Evolutionary conservation across 2,113 vertebrate genomes (phyloP).

Genomic region (Arizona elegans): DNA sequence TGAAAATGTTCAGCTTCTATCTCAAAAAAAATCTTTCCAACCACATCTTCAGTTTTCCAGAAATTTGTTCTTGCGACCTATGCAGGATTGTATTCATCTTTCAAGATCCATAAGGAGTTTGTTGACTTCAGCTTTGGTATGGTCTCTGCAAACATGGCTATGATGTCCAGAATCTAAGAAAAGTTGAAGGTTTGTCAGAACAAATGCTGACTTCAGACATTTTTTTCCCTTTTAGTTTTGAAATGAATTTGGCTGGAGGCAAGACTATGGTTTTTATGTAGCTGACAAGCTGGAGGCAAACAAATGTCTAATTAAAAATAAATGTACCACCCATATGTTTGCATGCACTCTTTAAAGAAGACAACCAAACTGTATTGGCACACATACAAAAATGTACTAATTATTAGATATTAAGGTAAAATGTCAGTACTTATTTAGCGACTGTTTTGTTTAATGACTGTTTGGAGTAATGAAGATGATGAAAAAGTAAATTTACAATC

Average conservation of each 20-base stretch:
- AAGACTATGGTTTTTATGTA: background rate
- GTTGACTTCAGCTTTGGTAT: background rate
- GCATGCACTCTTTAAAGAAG: background rate
- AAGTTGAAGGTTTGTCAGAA: background rate
- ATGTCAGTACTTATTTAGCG: background rate
- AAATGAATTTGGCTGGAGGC: background rate
- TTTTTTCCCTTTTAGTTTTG: background rate
- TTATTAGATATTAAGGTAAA: background rate
- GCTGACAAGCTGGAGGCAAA: background rate
- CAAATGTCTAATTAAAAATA: constrained; percentile 3
- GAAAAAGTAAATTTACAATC: background rate
- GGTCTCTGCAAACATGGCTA: background rate
- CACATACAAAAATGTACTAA: background rate
- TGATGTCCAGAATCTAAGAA: background rate
- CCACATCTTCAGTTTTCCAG: background rate
- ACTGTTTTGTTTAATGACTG: background rate
- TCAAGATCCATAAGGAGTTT: background rate
- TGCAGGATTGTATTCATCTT: background rate
- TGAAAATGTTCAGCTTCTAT: background rate
- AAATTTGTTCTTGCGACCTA: background rate
- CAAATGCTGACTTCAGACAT: background rate
- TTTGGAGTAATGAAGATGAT: background rate
- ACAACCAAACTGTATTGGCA: background rate
- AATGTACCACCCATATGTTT: background rate
- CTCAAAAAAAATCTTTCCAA: background rate